Evolutionary conservation across 2,888 invertebrate species (phyloP).

Genomic region (Acleris laterana): DNA sequence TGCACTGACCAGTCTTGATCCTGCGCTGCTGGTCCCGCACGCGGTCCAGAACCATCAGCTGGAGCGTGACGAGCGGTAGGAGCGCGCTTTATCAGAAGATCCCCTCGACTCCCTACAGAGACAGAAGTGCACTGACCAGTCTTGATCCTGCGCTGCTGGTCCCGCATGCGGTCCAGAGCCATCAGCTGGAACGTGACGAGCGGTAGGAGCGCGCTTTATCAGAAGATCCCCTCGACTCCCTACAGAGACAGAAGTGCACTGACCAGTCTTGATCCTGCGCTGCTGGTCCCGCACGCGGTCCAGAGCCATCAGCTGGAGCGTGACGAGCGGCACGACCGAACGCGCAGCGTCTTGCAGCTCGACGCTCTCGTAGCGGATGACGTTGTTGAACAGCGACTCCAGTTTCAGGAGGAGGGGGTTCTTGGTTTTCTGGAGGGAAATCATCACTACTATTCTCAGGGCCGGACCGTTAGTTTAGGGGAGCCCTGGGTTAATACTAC

Average conservation of each 20-base stretch:
- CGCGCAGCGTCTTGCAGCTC: conserved; percentile 87
- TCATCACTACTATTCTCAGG: background rate
- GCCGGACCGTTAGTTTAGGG: too few species aligned
- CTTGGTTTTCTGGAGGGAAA: conserved; percentile 57
- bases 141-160: conserved; percentile 85
- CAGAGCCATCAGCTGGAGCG: conserved; percentile 86
- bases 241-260: conserved; percentile 1
- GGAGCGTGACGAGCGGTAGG: too few species aligned
- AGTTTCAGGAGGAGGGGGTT: conserved; percentile 67
- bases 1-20: too few species aligned
- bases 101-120: too few species aligned
- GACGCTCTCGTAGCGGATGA: conserved; percentile 88
- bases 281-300: conserved; percentile 86
- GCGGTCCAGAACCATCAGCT: too few species aligned
- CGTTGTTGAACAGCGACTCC: conserved; percentile 79
- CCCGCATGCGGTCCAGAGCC: conserved; percentile 84
- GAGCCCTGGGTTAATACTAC: too few species aligned
- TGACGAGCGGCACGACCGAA: conserved; percentile 86
- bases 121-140: conserved; percentile 64
- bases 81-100: too few species aligned
- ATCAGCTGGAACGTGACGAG: too few species aligned
- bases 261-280: conserved; percentile 83
- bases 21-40: too few species aligned
- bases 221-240: too few species aligned
- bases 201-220: too few species aligned